These are phyloP conservation scores for Felis catus DNA, from an alignment of 2,113 vertebrate genomes.

Conservation along the genomic window DNA sequence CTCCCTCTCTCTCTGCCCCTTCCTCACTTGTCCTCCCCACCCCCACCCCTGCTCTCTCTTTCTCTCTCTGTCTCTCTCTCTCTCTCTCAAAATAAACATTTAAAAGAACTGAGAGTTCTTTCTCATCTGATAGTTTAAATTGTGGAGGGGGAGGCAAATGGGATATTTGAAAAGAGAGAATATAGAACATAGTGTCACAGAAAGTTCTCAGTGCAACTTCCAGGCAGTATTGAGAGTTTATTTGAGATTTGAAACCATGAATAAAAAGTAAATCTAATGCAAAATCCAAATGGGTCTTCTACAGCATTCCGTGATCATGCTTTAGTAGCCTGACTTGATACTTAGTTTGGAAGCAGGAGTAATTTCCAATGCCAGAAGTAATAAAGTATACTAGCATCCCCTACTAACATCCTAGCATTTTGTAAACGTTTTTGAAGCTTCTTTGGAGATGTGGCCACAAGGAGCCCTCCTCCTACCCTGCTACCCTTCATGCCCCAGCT, in stretches of 20 bases:
- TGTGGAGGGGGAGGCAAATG: background rate
- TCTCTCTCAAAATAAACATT: too few relatives aligned
- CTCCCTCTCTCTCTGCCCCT: too few relatives aligned
- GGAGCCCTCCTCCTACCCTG: background rate
- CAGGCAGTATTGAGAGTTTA: background rate
- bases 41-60: too few relatives aligned
- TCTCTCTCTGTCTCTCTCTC: too few relatives aligned
- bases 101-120: background rate
- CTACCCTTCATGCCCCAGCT: background rate
- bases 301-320: background rate
- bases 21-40: too few relatives aligned
- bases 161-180: background rate
- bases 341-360: background rate
- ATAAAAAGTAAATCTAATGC: background rate
- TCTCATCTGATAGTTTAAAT: background rate
- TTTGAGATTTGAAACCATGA: background rate
- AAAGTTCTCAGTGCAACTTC: background rate
- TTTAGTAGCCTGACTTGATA: background rate
- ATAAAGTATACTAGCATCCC: background rate
- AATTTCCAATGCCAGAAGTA: background rate
- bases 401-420: background rate
- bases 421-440: background rate
- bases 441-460: background rate
- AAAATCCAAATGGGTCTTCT: background rate
- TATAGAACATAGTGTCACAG: background rate